Base-by-base conservation (phyloP, 2,888 invertebrate genomes). In the Aporophyla lueneburgensis region DNA sequence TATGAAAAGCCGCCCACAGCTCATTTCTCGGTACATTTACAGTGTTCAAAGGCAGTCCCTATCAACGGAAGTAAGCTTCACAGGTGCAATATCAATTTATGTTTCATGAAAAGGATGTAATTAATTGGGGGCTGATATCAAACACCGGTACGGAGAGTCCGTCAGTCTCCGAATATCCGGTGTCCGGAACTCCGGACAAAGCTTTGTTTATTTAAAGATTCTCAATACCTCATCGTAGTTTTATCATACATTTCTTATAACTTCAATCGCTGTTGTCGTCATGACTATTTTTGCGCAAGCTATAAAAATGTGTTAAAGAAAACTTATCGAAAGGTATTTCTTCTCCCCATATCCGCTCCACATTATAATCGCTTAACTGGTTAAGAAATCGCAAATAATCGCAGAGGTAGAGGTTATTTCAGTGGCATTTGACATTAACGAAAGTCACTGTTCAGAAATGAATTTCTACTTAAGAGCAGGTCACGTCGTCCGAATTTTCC, bases 381-480 rank as follows among this genome's bases (percentile, higher is more conserved):
- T 7, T 54, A 10, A 62, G 27, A 68, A 51, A 56, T 53, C 16
- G 46, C 46, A 59, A 12, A 59, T 58, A 24, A 7, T 40, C 33
- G 54, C 78, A 33, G 40, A 1, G 16, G 5, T 40, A 21, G 2
- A 33, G 12, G 21, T 19, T 51, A 68, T 70, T 51, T n/a, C 27
- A 67, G 46, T 27, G 40, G 24, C 56, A 80, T 56, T 46, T 62
- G 56, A 53, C 53, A 40, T 27, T 74, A 46, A 75, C 46, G n/a
- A 43, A 58, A 74, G 40, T 49, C 19, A 46, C 56, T 33, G n/a
- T 16, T n/a, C 21, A 59, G 58, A n/a, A 46, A 7, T 53, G n/a
- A 81, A 65, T 54, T 49, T 75, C 19, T 59, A n/a, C 33, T 33
- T 65, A 65, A 53, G 27, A 81, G 58, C 58, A 46, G 56, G 43